Percentiles rank a stretch among this genome's conserved stretches.
Conservation (phyloP, 2,113 vertebrate species). For the Rostratula benghalensis region DNA sequence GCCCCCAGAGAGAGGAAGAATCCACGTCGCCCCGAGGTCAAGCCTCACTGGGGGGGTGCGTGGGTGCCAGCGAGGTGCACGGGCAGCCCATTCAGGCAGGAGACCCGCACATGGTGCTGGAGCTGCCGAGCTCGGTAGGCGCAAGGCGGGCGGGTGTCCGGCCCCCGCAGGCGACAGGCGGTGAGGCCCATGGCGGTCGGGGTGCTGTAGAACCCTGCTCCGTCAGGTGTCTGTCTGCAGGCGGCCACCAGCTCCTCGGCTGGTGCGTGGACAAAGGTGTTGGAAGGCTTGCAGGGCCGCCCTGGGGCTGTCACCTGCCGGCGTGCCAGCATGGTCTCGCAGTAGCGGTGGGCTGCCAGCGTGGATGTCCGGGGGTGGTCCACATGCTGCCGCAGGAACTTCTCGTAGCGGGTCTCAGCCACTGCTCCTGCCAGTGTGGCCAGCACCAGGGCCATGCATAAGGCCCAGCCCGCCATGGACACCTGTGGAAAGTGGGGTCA, state of each 20-base stretch:
- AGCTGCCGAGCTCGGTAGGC: neutral
- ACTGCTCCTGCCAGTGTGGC: rapidly evolving
- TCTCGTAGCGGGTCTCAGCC: neutral
- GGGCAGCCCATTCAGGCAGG: neutral
- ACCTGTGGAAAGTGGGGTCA: neutral
- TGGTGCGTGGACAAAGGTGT: neutral
- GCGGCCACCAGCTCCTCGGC: neutral
- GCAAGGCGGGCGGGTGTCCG: neutral
- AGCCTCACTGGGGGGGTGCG: rapidly evolving
- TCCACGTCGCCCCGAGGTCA: rapidly evolving
- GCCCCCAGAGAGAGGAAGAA: neutral
- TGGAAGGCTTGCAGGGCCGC: conserved; percentile 32
- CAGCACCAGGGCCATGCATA: neutral
- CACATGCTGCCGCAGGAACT: conserved; percentile 57
- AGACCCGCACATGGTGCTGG: neutral
- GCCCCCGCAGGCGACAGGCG: neutral
- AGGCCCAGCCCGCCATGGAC: neutral
- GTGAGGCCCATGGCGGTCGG: neutral
- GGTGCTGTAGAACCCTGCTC: neutral
- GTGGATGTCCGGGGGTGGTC: neutral
- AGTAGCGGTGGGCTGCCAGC: neutral
- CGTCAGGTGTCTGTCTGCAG: neutral
- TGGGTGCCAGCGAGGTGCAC: conserved; percentile 10
- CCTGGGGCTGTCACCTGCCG: neutral
- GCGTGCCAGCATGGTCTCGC: conserved; percentile 20